Evolutionary conservation across 2,113 vertebrate species (phyloP), one percentile per base, ranked within the genome.

Genomic region (Nannospalax galili): DNA sequence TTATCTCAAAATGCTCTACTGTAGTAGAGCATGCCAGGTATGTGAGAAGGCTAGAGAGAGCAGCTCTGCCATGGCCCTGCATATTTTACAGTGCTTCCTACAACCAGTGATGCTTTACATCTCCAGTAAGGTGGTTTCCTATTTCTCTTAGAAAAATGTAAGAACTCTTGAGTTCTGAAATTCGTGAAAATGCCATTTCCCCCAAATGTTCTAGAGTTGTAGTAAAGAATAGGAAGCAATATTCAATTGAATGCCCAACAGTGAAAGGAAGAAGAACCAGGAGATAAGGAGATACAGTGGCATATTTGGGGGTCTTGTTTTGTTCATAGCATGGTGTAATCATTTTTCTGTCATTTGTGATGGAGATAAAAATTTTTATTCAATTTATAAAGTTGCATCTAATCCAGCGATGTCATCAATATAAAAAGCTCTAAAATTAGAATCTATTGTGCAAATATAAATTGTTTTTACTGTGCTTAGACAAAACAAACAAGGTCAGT

Each of bases 101-200:
- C 75, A 70, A 30, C 24, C 24, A 52, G 6, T 52, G 15, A 48
- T 78, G 16, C 5, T 79, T 80, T n/a, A 73, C 48, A 65, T 42
- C 84, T 92, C 26, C 64, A 75, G 37, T 20, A 84, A 32, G 7
- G 69, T 65, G 8, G 30, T 52, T 48, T 88, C 16, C 79, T 58
- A 32, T 84, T 22, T 37, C n/a, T 37, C 82, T 82, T 69, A 82
- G 82, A 92, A 32, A 82, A 24, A 67, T 56, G 26, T 40, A 42
- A 73, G 64, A 12, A 42, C 10, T 70, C 48, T 22, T 45, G 11
- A 37, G 32, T 82, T 73, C 42, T 88, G 30, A 74, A 88, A 30
- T 69, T 92, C 45, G 88, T 7, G 45, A 28, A 90, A 85, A 90
- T 86, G 58, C 80, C n/a, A 37, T 60, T 91, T 74, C 32, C 67